Evolutionary conservation across 2,113 vertebrate species (phyloP), one percentile per base, ranked within the genome.

Genomic region (Hepsetus odoe): DNA sequence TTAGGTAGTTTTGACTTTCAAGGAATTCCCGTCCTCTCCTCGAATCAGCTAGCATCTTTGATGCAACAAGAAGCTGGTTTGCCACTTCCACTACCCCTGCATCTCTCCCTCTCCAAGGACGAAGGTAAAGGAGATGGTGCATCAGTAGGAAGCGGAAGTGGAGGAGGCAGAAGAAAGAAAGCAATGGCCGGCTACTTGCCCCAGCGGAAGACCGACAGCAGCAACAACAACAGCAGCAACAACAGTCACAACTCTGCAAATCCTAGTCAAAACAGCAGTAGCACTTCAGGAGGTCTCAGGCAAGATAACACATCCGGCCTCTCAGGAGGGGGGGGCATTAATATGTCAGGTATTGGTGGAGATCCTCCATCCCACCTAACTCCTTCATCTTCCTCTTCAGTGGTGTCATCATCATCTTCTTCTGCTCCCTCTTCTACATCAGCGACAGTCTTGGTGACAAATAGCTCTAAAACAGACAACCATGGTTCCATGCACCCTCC

Each of bases 141-240:
- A 10, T 84, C 88, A 66, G 87, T 88, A 81, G 88, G 88, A 73
- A 51, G 64, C 80, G 88, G 88, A 75, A 65, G 64, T 61, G 77
- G 72, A 59, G 83, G 86, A 81, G 91, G 93, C 82, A 90, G 93
- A 81, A 92, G 93, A 77, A 94, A 94, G 85, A 94, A 94, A 87
- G 93, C 93, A 8, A 94, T 94, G 93, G 92, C 92, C 8, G 93
- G 93, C 33, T 94, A 94, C 85, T 86, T 94, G 83, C 93, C 93
- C 35, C 93, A 94, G 76, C 91, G 93, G 86, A 94, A 94, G 86
- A 84, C 89, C 68, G 93, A 94, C 62, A 76, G 10, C 68, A 89
- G 75, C 85, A 90, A 86, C 83, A 87, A 76, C 76, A 86, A 66
- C 69, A 87, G 87, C 76, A 86, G 71, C 73, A 87, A 86, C 81